Evolutionary conservation across 2,888 invertebrate genomes (phyloP), one percentile per base, ranked within the genome.

Genomic region (Andrena haemorrhoa): DNA sequence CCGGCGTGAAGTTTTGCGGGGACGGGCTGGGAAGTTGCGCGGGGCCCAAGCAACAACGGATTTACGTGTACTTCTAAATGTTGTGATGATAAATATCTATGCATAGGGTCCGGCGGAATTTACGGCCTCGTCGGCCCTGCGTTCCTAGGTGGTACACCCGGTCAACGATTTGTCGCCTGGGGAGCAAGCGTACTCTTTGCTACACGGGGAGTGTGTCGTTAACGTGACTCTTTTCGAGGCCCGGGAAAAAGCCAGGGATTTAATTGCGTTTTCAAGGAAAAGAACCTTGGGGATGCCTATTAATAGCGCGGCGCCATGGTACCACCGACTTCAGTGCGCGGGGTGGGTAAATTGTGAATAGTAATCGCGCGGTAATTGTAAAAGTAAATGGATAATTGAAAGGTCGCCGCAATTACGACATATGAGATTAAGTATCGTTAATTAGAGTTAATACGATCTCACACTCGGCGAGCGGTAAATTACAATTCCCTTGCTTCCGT

Each of bases 251-350:
- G 23, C 23, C 56, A 2, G n/a, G 8, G 20, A 0, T 12, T n/a
- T 58, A 70, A 70, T 70, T 58, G 4, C 6, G n/a, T 10, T 7
- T 63, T 16, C 41, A 12, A 47, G 47, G 23, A 41, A 58, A 4
- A n/a, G n/a, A 70, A 31, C 20, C 29, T 47, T 70, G 3, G 5
- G 5, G 1, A 26, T 29, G 2, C 0, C n/a, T 69, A 26, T 58
- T 10, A n/a, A 56, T 58, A 47, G 5, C 58, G 41, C n/a, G 29
- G 29, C 5, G 12, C 35, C 12, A 47, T 70, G 58, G 47, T 53
- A 41, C 8, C 16, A 33, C 33, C n/a, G n/a, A 26, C 16, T 41
- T 16, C 1, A 41, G 4, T 16, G 41, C 4, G 41, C 41, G 41
- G 41, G 41, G 41, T 41, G 16, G 41, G 41, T 41, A 41, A 41